Evolutionary conservation across 2,113 vertebrate genomes (phyloP).

Genomic region (Patagioenas fasciata): DNA sequence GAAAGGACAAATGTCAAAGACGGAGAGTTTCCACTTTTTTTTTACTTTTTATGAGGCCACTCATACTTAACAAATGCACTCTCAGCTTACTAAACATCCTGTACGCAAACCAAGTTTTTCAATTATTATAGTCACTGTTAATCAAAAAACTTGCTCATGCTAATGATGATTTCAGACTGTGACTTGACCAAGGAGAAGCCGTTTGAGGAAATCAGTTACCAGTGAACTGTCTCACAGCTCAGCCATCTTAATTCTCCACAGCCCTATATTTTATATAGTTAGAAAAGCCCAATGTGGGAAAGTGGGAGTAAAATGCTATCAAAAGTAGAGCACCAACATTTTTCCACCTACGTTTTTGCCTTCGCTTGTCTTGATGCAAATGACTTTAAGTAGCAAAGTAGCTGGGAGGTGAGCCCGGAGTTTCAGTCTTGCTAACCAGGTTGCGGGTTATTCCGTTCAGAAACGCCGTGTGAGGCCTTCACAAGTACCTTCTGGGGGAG

Average conservation of each 20-base stretch:
- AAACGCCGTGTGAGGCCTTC: fast-evolving
- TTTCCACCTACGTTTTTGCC: neutral
- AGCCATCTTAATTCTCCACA: neutral
- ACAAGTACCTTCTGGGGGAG: neutral
- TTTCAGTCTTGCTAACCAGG: slow-evolving; percentile 6
- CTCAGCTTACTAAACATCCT: neutral
- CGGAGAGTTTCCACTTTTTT: neutral
- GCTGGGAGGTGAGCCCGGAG: neutral
- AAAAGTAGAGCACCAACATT: neutral
- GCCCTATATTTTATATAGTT: neutral
- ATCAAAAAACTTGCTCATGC: neutral
- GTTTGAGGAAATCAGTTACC: neutral
- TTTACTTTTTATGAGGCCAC: neutral
- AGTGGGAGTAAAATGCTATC: neutral
- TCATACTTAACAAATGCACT: neutral
- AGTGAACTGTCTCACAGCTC: neutral
- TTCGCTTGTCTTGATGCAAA: neutral
- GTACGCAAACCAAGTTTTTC: neutral
- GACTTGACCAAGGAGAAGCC: neutral
- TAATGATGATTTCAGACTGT: neutral
- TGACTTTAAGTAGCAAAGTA: neutral
- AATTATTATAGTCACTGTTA: neutral
- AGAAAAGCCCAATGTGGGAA: neutral
- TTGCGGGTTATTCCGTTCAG: neutral
- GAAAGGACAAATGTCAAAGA: neutral